A percentile compares a stretch with the other conserved stretches of the same genome.
These are phyloP conservation scores for Mnemiopsis leidyi DNA, from an alignment of 37 sponge, comb jelly and placozoan species.

Conservation along the genomic window DNA sequence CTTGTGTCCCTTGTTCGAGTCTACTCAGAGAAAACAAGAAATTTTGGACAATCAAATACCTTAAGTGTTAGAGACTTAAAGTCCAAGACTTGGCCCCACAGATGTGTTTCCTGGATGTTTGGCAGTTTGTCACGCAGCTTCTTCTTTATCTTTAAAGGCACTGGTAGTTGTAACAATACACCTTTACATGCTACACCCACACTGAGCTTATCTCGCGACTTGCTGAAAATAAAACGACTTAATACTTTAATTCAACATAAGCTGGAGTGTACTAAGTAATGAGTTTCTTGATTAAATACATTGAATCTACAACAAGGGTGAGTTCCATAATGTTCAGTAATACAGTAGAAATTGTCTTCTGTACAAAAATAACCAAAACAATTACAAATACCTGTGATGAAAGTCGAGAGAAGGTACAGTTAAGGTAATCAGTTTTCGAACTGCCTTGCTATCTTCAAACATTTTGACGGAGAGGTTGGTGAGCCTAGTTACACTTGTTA, in stretches of 20 bases:
- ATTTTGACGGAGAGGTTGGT: neutral
- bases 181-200: neutral
- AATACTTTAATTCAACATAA: too few species aligned
- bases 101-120: neutral
- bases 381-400: slow-evolving; percentile 9
- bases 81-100: slow-evolving; percentile 49
- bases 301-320: too few species aligned
- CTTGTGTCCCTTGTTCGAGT: too few species aligned
- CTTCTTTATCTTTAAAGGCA: slow-evolving; percentile 53
- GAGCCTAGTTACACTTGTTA: neutral
- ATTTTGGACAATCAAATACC: too few species aligned
- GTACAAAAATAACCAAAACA: neutral
- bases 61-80: slow-evolving; percentile 30
- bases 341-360: too few species aligned
- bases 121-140: slow-evolving; percentile 15
- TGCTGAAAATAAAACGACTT: neutral
- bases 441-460: slow-evolving; percentile 26
- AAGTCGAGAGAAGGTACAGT: slow-evolving; percentile 4
- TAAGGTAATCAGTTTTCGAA: slow-evolving; percentile 8
- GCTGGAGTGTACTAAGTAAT: too few species aligned
- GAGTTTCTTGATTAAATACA: too few species aligned
- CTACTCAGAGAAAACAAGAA: too few species aligned
- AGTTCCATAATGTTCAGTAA: too few species aligned
- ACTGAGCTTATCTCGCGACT: neutral
- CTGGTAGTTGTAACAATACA: neutral